Percentiles rank a stretch among this genome's conserved stretches.
These are phyloP conservation scores for Polyodon spathula DNA, from an alignment of 2,113 vertebrate genomes.

Conservation along the genomic window DNA sequence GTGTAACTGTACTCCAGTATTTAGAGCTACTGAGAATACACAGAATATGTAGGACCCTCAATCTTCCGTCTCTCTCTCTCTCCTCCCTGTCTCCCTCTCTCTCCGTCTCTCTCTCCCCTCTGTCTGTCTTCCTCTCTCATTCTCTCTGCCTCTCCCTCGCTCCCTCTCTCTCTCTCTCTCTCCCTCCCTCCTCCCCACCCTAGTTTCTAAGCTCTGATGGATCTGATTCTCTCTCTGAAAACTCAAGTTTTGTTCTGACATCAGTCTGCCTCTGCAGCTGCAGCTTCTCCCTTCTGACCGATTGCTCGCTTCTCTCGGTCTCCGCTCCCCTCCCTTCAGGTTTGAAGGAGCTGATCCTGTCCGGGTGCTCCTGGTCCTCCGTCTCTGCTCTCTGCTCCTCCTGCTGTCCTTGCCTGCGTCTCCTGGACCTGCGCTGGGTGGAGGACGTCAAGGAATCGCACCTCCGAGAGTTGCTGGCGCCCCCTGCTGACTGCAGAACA, in stretches of 20 bases:
- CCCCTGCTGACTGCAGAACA: constrained; percentile 66
- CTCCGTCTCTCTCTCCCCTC: no score
- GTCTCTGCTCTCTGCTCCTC: constrained; percentile 80
- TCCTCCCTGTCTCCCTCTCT: fast-evolving
- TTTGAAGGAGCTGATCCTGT: constrained; percentile 73
- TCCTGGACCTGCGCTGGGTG: constrained; percentile 77
- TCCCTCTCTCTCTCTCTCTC: neutral
- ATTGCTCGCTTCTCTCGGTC: no score
- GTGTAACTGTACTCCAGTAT: no score
- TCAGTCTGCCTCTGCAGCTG: neutral
- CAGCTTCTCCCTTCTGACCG: neutral
- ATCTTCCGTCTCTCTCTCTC: neutral
- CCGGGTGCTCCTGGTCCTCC: constrained; percentile 69
- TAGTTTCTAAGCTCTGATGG: no score
- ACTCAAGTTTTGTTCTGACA: neutral
- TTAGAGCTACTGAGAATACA: no score
- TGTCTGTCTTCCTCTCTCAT: no score
- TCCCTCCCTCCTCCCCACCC: neutral
- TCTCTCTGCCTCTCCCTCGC: neutral
- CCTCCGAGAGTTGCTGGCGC: constrained; percentile 75
- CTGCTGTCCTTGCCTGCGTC: constrained; percentile 69
- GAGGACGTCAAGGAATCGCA: constrained; percentile 84
- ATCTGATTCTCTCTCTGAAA: neutral
- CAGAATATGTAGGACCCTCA: no score
- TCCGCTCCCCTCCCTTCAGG: constrained; percentile 44